Evolutionary conservation across 2,113 vertebrate genomes (phyloP).

Genomic region (Urocolius indicus): DNA sequence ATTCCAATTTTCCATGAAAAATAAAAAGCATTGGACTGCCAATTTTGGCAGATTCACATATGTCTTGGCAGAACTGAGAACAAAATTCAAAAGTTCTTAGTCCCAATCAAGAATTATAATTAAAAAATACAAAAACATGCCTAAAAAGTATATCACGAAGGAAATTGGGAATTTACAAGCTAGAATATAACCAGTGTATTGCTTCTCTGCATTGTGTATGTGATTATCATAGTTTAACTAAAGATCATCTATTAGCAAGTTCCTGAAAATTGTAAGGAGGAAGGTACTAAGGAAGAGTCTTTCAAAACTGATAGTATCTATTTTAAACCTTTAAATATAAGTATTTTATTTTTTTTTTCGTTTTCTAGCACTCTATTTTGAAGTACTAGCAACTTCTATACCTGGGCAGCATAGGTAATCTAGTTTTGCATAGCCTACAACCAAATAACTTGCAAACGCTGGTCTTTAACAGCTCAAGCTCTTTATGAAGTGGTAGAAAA

Average conservation of each 20-base stretch:
- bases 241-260: neutral
- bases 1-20: neutral
- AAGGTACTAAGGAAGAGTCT: neutral
- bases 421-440: neutral
- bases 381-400: neutral
- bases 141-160: neutral
- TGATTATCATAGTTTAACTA: neutral
- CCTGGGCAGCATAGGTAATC: neutral
- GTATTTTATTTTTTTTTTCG: neutral
- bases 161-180: neutral
- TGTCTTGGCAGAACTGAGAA: neutral
- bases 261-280: neutral
- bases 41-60: neutral
- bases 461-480: neutral
- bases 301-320: neutral
- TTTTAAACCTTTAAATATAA: neutral
- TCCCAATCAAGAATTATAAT: neutral
- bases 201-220: neutral
- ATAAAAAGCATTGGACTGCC: neutral
- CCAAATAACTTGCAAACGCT: neutral
- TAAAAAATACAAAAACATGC: neutral
- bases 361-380: neutral
- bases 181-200: neutral
- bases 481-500: neutral
- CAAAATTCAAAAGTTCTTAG: neutral